A percentile compares a stretch with the other conserved stretches of the same genome.
Evolutionary conservation across 2,888 invertebrate species (phyloP).

Genomic region (Serrognathus titanus): DNA sequence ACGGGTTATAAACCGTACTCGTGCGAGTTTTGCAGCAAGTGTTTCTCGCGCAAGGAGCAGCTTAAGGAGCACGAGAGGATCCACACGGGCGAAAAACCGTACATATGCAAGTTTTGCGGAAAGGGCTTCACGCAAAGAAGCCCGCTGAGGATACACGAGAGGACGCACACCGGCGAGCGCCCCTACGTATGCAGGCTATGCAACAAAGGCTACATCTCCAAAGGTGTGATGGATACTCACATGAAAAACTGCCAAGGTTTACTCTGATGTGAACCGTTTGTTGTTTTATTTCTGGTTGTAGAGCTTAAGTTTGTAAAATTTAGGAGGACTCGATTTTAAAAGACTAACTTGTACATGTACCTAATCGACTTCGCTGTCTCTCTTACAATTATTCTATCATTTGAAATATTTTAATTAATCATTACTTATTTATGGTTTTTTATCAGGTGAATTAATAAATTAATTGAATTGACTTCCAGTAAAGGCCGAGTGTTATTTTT

Average conservation of each 20-base stretch:
- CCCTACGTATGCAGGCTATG: conserved; percentile 52
- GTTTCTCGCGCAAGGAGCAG: conserved; percentile 44
- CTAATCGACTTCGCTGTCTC: no score
- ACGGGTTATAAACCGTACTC: conserved; percentile 51
- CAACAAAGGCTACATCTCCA: conserved; percentile 41
- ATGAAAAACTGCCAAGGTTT: conserved; percentile 35
- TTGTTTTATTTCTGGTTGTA: no score
- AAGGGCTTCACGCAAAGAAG: conserved; percentile 52
- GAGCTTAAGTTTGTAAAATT: no score
- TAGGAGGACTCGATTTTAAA: no score
- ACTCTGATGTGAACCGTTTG: neutral
- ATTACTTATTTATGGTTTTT: no score
- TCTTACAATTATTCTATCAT: no score
- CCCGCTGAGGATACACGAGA: conserved; percentile 58
- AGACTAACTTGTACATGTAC: no score
- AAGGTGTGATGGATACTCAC: conserved; percentile 42
- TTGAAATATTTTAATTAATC: no score
- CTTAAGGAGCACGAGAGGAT: conserved; percentile 27
- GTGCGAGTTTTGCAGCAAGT: conserved; percentile 49
- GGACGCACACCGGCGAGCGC: conserved; percentile 60
- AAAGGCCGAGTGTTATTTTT: no score
- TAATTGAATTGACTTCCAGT: no score
- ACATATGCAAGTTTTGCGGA: conserved; percentile 28
- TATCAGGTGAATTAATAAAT: no score
- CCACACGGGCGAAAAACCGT: conserved; percentile 29